Percentiles rank a stretch among this genome's conserved stretches.
phyloP scores from a whole-genome alignment of 2,888 invertebrate genomes.

The Thymelicus sylvestris region DNA sequence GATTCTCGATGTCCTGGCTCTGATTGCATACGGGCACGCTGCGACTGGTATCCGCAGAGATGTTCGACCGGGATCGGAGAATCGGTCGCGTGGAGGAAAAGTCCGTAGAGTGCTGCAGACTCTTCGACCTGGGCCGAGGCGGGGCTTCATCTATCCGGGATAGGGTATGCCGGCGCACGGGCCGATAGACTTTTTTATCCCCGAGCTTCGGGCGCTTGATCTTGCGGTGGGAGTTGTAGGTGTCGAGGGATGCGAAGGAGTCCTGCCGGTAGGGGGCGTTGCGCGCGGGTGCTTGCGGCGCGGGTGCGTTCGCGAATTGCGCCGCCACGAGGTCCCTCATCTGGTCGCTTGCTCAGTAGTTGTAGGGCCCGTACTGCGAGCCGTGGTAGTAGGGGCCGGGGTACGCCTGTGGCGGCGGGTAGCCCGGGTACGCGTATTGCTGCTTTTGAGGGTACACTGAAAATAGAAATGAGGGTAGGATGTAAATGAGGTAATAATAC shows the following conservation, averaged over 20 bases:
- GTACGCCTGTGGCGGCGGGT: constrained; percentile 93
- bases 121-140: constrained; percentile 64
- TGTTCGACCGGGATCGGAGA: constrained; percentile 70
- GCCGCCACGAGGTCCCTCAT: constrained; percentile 81
- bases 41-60: constrained; percentile 76
- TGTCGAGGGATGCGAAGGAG: constrained; percentile 59
- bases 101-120: constrained; percentile 69
- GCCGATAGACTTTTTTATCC: constrained; percentile 71
- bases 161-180: constrained; percentile 67
- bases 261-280: constrained; percentile 56
- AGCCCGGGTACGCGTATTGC: constrained; percentile 95
- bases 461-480: constrained; percentile 40
- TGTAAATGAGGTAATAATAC: too few species aligned
- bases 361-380: constrained; percentile 96
- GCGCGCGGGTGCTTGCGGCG: constrained; percentile 79
- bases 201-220: constrained; percentile 65
- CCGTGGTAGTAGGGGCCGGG: constrained; percentile 96
- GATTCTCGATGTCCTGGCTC: constrained; percentile 66
- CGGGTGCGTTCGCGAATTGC: constrained; percentile 74
- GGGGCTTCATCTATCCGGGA: constrained; percentile 75
- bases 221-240: constrained; percentile 77
- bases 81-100: constrained; percentile 71
- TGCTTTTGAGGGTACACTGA: constrained; percentile 97
- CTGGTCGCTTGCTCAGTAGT: constrained; percentile 89
- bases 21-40: constrained; percentile 77